These are phyloP conservation scores for Haplochromis burtoni DNA, from an alignment of 2,113 vertebrate species.

Conservation along the genomic window DNA sequence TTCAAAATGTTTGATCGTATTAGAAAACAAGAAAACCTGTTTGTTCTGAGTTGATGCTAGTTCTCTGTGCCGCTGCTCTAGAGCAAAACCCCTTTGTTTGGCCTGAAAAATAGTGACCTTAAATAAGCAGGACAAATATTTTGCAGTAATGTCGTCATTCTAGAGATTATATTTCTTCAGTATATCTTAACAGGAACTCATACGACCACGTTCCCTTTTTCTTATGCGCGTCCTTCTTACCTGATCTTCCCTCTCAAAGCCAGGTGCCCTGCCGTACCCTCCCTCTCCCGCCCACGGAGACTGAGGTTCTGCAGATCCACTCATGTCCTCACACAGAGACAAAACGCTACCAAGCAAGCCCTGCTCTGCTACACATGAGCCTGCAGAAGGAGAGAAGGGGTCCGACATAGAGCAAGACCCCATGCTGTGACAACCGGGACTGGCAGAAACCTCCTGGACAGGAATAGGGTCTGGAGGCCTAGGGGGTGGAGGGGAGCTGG, in stretches of 20 bases:
- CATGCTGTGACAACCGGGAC: slow-evolving; percentile 5
- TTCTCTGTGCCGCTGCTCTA: slow-evolving; percentile 86
- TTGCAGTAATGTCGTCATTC: not conserved
- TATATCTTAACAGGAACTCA: not conserved
- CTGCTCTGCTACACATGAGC: slow-evolving; percentile 72
- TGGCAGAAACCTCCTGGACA: slow-evolving; percentile 21
- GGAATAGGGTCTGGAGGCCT: slow-evolving; percentile 65
- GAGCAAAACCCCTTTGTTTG: slow-evolving; percentile 85
- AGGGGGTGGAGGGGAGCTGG: slow-evolving; percentile 79
- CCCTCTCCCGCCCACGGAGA: slow-evolving; percentile 74
- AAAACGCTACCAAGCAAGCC: slow-evolving; percentile 67
- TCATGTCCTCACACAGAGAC: slow-evolving; percentile 58
- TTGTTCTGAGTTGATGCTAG: slow-evolving; percentile 83
- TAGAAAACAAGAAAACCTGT: slow-evolving; percentile 67
- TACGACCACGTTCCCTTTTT: not conserved
- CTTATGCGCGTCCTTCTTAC: slow-evolving; percentile 52
- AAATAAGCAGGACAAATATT: not conserved
- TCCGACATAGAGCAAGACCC: slow-evolving; percentile 49
- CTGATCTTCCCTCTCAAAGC: slow-evolving; percentile 96
- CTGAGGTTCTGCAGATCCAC: slow-evolving; percentile 70
- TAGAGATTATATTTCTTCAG: not conserved
- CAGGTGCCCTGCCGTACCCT: slow-evolving; percentile 91
- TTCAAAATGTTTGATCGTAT: not conserved
- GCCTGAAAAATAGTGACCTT: slow-evolving; percentile 62
- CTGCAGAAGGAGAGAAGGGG: slow-evolving; percentile 72